phyloP scores from a whole-genome alignment of 1,140 invertebrate species.

The Periplaneta americana region DNA sequence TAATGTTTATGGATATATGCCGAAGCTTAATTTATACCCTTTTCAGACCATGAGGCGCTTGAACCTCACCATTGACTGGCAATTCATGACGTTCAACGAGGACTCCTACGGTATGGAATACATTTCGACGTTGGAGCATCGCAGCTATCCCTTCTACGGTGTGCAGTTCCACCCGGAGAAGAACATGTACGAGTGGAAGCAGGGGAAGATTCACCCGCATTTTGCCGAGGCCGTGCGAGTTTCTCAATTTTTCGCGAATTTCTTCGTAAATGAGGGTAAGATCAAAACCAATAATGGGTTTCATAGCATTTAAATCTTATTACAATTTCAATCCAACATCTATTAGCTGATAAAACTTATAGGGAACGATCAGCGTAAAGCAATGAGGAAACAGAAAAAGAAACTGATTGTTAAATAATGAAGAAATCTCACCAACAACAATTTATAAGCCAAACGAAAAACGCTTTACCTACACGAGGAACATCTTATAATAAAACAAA shows the following conservation, averaged over 20 bases:
- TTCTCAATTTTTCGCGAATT: constrained; percentile 77
- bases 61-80: constrained; percentile 56
- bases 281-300: background rate
- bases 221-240: constrained; percentile 49
- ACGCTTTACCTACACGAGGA: too few relatives aligned
- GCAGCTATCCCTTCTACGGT: constrained; percentile 70
- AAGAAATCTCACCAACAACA: too few relatives aligned
- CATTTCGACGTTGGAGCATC: constrained; percentile 25
- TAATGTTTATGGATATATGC: too few relatives aligned
- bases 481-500: too few relatives aligned
- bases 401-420: too few relatives aligned
- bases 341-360: too few relatives aligned
- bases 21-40: too few relatives aligned
- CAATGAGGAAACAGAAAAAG: too few relatives aligned
- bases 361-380: too few relatives aligned
- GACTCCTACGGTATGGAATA: constrained; percentile 58
- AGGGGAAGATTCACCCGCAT: constrained; percentile 51
- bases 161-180: constrained; percentile 92
- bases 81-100: constrained; percentile 60
- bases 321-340: too few relatives aligned
- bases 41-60: constrained; percentile 52
- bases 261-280: constrained; percentile 68
- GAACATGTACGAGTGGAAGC: constrained; percentile 72
- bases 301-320: too few relatives aligned
- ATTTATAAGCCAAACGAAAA: too few relatives aligned